Evolutionary conservation across 2,797 vertebrate genomes (phyloP), one percentile per base, ranked within the genome.

Genomic region (Coregonus ussuriensis): DNA sequence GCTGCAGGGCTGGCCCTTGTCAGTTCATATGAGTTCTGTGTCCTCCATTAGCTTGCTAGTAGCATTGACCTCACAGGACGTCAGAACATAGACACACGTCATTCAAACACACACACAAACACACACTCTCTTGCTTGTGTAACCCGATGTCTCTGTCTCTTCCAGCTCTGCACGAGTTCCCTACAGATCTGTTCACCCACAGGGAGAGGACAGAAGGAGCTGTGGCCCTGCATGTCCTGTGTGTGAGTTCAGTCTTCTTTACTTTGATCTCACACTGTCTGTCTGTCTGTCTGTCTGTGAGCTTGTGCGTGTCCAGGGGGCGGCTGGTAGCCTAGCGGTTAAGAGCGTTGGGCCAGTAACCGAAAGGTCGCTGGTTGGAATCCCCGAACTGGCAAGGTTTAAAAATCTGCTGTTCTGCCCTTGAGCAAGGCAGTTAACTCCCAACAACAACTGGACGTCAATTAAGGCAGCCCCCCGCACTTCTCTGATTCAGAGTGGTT

Each of bases 151-250:
- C 83, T 91, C 75, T 76, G 70, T 91, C 75, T 94, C 78, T 86
- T 91, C 25, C 91, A 98, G 97, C 96, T 80, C 92, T 98, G 81
- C 95, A 96, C 41, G 97, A 98, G 86, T 98, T 98, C 87, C 97
- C 97, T 1, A 93, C 89, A 47, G 97, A 98, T 91, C 92, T 98
- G 92, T 98, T 98, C 90, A 95, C 96, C 0, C 89, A 97, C 0
- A 93, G 96, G 76, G 94, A 97, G 82, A 89, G 97, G 81, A 93
- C 94, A 29, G 95, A 96, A 52, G 97, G 97, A 87, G 97, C 97
- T 0, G 94, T 98, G 79, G 88, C 95, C 31, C 93, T 98, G 37
- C 97, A 98, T 0, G 95, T 97, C 80, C 88, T 98, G 35, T 97
- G 95, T 92, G 97, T 98, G 95, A 98, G 97, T 98, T 83, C 53